Percentiles rank a stretch among this genome's conserved stretches.
Evolutionary conservation across 2,888 invertebrate species (phyloP).

Genomic region (Drosophila subquinaria): DNA sequence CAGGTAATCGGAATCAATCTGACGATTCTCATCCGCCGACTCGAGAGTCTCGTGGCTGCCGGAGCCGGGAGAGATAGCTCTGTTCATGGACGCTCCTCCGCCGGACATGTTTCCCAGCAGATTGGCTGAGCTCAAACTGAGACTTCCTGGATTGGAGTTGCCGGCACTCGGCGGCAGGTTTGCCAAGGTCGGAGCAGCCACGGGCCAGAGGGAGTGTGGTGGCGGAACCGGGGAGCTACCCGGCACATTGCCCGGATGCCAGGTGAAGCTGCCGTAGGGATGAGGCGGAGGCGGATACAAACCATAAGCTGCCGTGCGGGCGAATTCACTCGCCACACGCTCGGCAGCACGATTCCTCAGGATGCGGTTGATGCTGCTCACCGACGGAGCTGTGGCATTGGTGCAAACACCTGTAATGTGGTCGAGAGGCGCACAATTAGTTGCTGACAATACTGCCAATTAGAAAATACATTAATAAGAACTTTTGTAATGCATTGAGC

Average conservation of each 20-base stretch:
- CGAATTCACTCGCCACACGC: conserved; percentile 97
- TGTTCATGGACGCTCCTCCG: conserved; percentile 50
- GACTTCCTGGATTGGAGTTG: conserved; percentile 40
- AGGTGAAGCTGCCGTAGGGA: conserved; percentile 89
- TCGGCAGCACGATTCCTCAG: conserved; percentile 98
- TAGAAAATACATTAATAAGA: not conserved
- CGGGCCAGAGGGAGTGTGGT: conserved; percentile 75
- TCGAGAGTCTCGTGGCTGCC: conserved; percentile 85
- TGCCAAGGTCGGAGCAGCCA: conserved; percentile 85
- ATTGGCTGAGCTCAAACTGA: conserved; percentile 64
- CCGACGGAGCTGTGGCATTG: conserved; percentile 97
- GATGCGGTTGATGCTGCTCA: conserved; percentile 98
- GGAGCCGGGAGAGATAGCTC: conserved; percentile 86
- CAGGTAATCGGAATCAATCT: conserved; percentile 90
- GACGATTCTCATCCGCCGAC: conserved; percentile 85
- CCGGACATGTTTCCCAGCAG: conserved; percentile 45
- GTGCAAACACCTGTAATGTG: conserved; percentile 93
- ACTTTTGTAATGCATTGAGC: not conserved
- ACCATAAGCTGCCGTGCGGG: conserved; percentile 95
- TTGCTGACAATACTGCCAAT: not conserved
- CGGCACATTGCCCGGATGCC: conserved; percentile 84
- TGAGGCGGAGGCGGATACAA: conserved; percentile 90
- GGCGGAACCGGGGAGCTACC: conserved; percentile 68
- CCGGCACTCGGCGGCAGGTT: conserved; percentile 87
- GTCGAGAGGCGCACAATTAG: conserved; percentile 36